These are phyloP conservation scores for Gymnodraco acuticeps DNA, from an alignment of 2,797 vertebrate species.

Conservation along the genomic window DNA sequence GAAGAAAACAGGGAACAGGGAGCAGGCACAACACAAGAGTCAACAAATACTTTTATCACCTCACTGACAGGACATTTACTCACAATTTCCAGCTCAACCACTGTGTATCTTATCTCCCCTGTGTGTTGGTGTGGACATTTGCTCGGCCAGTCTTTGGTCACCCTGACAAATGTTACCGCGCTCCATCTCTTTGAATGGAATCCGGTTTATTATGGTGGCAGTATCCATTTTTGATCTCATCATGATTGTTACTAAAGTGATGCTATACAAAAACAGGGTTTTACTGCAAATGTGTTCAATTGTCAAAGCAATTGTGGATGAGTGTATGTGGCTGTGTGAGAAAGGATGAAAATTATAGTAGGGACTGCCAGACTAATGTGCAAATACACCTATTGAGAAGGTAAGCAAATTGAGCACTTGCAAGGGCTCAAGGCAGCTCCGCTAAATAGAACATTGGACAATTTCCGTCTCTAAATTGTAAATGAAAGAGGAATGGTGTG, in stretches of 20 bases:
- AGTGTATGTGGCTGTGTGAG: slow-evolving; percentile 39
- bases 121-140: slow-evolving; percentile 52
- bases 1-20: slow-evolving; percentile 42
- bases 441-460: slow-evolving; percentile 43
- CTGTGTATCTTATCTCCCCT: slow-evolving; percentile 53
- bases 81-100: slow-evolving; percentile 66
- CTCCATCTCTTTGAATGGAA: slow-evolving; percentile 58
- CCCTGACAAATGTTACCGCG: slow-evolving; percentile 44
- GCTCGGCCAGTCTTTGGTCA: slow-evolving; percentile 51
- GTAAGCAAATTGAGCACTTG: slow-evolving; percentile 64
- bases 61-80: slow-evolving; percentile 71
- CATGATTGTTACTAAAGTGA: slow-evolving; percentile 50
- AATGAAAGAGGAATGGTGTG: slow-evolving; percentile 28
- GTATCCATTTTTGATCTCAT: slow-evolving; percentile 58
- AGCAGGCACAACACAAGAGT: slow-evolving; percentile 64
- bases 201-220: slow-evolving; percentile 39
- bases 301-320: slow-evolving; percentile 47
- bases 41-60: slow-evolving; percentile 78
- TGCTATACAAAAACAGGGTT: slow-evolving; percentile 45
- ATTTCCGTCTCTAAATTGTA: slow-evolving; percentile 46
- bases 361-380: slow-evolving; percentile 49
- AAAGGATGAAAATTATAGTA: slow-evolving; percentile 49
- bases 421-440: slow-evolving; percentile 48
- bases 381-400: slow-evolving; percentile 67
- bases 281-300: slow-evolving; percentile 56